Evolutionary conservation across 2,888 invertebrate species (phyloP), one percentile per base, ranked within the genome.

Genomic region (Homarus gammarus): DNA sequence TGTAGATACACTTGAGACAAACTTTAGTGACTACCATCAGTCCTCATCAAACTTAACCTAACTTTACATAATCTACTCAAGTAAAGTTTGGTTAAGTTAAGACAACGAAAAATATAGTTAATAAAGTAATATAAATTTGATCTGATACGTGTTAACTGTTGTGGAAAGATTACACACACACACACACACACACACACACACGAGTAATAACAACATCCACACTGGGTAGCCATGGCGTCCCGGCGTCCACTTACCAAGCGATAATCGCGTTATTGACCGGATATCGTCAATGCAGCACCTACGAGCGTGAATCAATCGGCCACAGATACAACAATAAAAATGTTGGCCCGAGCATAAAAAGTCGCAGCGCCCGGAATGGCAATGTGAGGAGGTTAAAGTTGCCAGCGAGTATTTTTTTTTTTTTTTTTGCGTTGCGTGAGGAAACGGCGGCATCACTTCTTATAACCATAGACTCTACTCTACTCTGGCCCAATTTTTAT

Each of bases 251-350:
- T 87, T 87, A 87, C 73, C 36, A 68, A 51, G n/a, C 79, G 86
- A 87, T 87, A 87, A 87, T 81, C 81, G 75, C 73, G 73, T 81
- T 81, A 87, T 81, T 81, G 87, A 87, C 73, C 87, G 81, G 79
- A 81, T 87, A 73, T 73, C 87, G 87, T 79, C 87, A 87, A 87
- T 87, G 87, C 87, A 87, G 87, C 81, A 87, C 87, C 87, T 56
- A 84, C 51, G 81, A 87, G 81, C 68, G 87, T 81, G 87, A 87
- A 87, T 81, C 87, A 87, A 87, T 87, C 81, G 87, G 75, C 87
- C 81, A 81, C 87, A 87, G 81, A 70, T 73, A 87, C 87, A 87
- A 87, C 87, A 87, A 87, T 87, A 87, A 87, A 87, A 87, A 87
- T 81, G 87, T 79, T 61, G 75, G 87, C 73, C 64, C 81, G 73